Evolutionary conservation across 2,797 vertebrate species (phyloP).

Genomic region (Phalanger gymnotis): DNA sequence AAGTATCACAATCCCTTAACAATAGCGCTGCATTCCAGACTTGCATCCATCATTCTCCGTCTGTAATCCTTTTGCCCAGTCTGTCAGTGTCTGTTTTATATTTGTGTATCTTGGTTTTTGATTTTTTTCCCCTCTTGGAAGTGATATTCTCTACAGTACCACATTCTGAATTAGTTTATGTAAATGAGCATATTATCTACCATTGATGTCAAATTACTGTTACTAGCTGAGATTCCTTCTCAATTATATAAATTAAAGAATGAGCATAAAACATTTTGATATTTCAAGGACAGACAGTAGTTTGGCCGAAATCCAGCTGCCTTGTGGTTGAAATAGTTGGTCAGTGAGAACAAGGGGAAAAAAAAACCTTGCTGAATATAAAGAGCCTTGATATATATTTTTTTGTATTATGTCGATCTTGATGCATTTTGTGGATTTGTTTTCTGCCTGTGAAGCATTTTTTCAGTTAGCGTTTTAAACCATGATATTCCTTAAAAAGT

Average conservation of each 20-base stretch:
- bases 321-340: neutral
- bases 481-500: neutral
- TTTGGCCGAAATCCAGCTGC: neutral
- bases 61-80: neutral
- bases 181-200: neutral
- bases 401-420: neutral
- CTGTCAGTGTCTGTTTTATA: neutral
- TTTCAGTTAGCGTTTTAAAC: neutral
- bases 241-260: slow-evolving; percentile 45
- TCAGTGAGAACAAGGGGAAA: neutral
- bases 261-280: slow-evolving; percentile 1
- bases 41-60: neutral
- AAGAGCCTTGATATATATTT: neutral
- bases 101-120: neutral
- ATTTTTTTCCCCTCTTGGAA: neutral
- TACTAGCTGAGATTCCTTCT: slow-evolving; percentile 22
- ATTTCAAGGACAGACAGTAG: neutral
- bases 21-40: neutral
- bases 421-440: neutral
- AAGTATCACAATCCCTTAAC: neutral
- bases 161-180: slow-evolving; percentile 21
- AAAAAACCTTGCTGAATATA: neutral
- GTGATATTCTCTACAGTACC: neutral
- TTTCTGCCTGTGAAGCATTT: neutral
- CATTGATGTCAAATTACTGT: slow-evolving; percentile 7